Evolutionary conservation across 2,888 invertebrate genomes (phyloP).

Genomic region (Catocala fraxini): DNA sequence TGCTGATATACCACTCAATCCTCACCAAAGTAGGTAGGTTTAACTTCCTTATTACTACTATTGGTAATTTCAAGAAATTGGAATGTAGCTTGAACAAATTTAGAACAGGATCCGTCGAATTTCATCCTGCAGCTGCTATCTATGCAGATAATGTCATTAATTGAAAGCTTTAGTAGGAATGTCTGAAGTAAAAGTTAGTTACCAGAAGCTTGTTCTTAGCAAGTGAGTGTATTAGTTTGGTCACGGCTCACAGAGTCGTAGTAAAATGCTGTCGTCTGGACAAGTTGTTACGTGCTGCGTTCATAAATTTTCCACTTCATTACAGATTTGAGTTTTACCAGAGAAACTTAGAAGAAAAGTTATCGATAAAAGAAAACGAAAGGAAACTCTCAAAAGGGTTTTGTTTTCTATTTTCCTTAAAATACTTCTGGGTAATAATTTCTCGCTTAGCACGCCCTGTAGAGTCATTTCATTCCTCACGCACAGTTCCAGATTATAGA

Average conservation of each 20-base stretch:
- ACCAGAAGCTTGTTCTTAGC: constrained; percentile 7
- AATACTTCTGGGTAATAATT: constrained; percentile 72
- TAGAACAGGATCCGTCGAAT: not conserved
- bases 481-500: constrained; percentile 63
- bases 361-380: constrained; percentile 37
- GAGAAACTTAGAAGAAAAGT: constrained; percentile 46
- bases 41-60: constrained; percentile 7
- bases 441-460: constrained; percentile 72
- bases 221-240: constrained; percentile 19
- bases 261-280: constrained; percentile 19
- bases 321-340: constrained; percentile 42
- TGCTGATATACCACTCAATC: constrained; percentile 39
- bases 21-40: constrained; percentile 18
- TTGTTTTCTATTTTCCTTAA: constrained; percentile 69
- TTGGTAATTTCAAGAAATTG: constrained; percentile 14
- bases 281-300: constrained; percentile 25
- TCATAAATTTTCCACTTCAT: constrained; percentile 51
- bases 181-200: constrained; percentile 3
- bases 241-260: constrained; percentile 22
- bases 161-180: constrained; percentile 23
- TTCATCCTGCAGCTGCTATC: not conserved
- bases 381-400: constrained; percentile 56
- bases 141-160: constrained; percentile 31
- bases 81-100: not conserved
- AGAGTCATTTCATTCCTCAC: constrained; percentile 71